Percentiles rank a stretch among this genome's conserved stretches.
These are phyloP conservation scores for Atractosteus spatula DNA, from an alignment of 2,113 vertebrate genomes.

Conservation along the genomic window DNA sequence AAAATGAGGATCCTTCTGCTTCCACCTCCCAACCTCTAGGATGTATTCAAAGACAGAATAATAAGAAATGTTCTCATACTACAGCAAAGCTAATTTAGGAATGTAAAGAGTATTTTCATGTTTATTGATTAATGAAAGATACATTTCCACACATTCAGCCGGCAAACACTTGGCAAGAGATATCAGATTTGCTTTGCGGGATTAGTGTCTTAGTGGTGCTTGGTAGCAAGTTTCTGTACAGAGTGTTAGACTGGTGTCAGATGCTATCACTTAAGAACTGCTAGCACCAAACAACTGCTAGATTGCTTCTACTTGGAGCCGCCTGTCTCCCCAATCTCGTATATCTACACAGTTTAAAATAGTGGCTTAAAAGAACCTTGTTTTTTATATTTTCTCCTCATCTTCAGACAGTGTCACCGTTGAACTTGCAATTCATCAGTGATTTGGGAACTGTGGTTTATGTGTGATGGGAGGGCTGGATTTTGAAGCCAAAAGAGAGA, in stretches of 20 bases:
- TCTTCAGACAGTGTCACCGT: not conserved
- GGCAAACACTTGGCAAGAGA: slow-evolving; percentile 19
- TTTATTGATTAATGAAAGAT: slow-evolving; percentile 26
- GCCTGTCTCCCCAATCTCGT: not conserved
- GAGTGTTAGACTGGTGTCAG: slow-evolving; percentile 17
- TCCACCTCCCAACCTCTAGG: not conserved
- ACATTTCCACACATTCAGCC: slow-evolving; percentile 25
- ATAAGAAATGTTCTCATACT: not conserved
- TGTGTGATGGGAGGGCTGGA: slow-evolving; percentile 12
- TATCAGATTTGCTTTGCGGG: slow-evolving; percentile 29
- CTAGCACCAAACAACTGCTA: not conserved
- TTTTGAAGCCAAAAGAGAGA: slow-evolving; percentile 6
- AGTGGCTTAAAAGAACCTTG: not conserved
- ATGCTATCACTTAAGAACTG: slow-evolving; percentile 22
- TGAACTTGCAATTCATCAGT: not conserved
- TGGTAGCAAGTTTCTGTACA: slow-evolving; percentile 22
- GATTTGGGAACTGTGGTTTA: not conserved
- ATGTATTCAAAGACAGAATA: not conserved
- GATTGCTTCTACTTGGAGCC: not conserved
- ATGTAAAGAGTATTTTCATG: slow-evolving; percentile 11
- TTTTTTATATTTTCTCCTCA: not conserved
- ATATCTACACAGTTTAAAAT: not conserved
- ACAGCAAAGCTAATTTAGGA: not conserved
- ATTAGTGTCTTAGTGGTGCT: slow-evolving; percentile 23
- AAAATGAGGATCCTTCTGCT: not conserved